Evolutionary conservation across 2,888 invertebrate genomes (phyloP).

Genomic region (Phytoseiulus persimilis): DNA sequence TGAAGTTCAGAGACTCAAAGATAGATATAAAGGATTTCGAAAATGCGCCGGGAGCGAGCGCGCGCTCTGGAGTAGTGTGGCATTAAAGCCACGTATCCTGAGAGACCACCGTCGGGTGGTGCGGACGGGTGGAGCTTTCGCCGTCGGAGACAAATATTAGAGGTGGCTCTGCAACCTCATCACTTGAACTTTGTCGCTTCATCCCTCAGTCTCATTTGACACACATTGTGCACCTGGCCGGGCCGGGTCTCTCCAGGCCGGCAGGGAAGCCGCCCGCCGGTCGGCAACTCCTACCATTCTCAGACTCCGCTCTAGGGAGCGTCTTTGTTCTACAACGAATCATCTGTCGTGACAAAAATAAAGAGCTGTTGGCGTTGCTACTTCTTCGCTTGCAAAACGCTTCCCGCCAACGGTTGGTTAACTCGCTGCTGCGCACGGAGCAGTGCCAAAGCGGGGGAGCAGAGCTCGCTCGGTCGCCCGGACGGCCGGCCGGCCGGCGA

Average conservation of each 20-base stretch:
- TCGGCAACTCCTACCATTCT: neutral
- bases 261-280: neutral
- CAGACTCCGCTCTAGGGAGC: neutral
- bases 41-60: neutral
- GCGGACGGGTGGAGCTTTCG: neutral
- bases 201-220: constrained; percentile 5
- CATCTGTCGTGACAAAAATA: neutral
- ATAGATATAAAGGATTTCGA: neutral
- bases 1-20: neutral
- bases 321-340: neutral
- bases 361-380: neutral
- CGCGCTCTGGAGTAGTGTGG: neutral
- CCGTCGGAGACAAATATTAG: neutral
- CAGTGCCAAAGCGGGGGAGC: too few species aligned
- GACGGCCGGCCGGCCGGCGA: neutral
- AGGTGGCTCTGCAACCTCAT: neutral
- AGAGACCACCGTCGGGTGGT: neutral
- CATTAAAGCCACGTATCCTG: neutral
- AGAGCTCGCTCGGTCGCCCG: neutral
- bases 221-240: neutral
- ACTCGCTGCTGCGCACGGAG: neutral
- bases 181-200: neutral
- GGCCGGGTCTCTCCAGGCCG: neutral
- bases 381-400: neutral
- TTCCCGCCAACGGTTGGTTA: neutral